A percentile compares a stretch with the other conserved stretches of the same genome.
phyloP scores from a whole-genome alignment of 2,888 invertebrate species.

The Escarpia spicata region DNA sequence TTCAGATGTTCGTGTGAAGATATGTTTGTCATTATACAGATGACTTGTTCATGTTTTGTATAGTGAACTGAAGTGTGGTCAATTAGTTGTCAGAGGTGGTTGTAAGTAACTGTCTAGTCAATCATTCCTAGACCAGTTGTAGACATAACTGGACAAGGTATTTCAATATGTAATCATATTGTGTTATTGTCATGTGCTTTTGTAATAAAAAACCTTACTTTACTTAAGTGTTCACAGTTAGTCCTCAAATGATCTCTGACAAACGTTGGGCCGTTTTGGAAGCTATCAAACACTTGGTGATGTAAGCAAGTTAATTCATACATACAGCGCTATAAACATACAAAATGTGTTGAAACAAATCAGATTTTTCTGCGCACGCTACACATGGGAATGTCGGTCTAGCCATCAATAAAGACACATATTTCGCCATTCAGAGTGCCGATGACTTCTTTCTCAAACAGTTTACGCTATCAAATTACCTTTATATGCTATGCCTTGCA shows the following conservation, averaged over 20 bases:
- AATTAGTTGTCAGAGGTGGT: neutral
- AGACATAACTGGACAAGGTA: neutral
- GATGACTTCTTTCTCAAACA: no score
- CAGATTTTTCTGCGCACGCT: no score
- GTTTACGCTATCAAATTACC: no score
- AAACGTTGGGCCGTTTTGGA: neutral
- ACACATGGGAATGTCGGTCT: no score
- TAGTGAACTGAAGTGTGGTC: neutral
- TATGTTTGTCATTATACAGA: slow-evolving; percentile 2
- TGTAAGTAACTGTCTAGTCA: neutral
- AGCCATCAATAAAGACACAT: no score
- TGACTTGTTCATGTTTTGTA: neutral
- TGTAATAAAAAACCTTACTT: neutral
- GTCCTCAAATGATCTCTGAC: neutral
- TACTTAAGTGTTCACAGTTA: neutral
- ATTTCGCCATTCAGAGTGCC: no score
- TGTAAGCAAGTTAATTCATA: neutral
- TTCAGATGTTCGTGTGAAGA: neutral
- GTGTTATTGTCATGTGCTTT: neutral
- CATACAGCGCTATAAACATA: neutral
- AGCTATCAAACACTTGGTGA: neutral
- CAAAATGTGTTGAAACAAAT: no score
- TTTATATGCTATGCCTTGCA: no score
- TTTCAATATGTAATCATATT: neutral
- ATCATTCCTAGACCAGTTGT: neutral